phyloP scores from a whole-genome alignment of 2,888 invertebrate species.

The Apocheima hispidaria region DNA sequence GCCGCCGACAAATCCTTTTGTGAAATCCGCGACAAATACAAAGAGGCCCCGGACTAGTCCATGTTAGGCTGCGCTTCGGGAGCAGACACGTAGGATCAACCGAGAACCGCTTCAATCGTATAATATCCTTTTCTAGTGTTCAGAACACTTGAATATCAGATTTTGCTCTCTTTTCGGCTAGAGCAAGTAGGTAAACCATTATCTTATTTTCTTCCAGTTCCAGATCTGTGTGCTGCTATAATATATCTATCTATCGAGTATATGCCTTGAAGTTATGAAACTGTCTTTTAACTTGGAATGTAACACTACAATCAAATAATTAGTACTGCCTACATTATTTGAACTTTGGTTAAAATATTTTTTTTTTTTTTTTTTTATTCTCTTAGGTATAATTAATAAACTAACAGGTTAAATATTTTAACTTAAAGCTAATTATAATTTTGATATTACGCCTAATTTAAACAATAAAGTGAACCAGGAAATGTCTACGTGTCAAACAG shows the following conservation, averaged over 20 bases:
- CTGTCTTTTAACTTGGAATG: neutral
- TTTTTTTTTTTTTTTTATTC: no score
- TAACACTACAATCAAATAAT: neutral
- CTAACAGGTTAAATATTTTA: no score
- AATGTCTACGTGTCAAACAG: conserved; percentile 43
- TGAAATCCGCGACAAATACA: conserved; percentile 73
- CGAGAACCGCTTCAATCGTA: conserved; percentile 23
- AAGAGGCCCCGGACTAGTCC: conserved; percentile 54
- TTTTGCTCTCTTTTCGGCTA: neutral
- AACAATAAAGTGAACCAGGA: conserved; percentile 27
- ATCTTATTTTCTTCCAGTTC: neutral
- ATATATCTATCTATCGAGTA: neutral
- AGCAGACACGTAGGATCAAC: conserved; percentile 31
- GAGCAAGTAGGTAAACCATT: neutral
- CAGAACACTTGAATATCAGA: neutral
- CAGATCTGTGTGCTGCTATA: neutral
- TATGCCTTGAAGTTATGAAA: neutral
- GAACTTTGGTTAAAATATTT: no score
- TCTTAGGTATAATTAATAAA: no score
- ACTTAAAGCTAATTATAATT: no score
- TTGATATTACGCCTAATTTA: conserved; percentile 17
- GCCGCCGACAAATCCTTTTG: conserved; percentile 74
- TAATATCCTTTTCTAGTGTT: conserved; percentile 14
- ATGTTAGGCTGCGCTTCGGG: conserved; percentile 43
- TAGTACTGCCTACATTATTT: neutral